phyloP scores from a whole-genome alignment of 2,113 vertebrate species.

The Phycodurus eques region DNA sequence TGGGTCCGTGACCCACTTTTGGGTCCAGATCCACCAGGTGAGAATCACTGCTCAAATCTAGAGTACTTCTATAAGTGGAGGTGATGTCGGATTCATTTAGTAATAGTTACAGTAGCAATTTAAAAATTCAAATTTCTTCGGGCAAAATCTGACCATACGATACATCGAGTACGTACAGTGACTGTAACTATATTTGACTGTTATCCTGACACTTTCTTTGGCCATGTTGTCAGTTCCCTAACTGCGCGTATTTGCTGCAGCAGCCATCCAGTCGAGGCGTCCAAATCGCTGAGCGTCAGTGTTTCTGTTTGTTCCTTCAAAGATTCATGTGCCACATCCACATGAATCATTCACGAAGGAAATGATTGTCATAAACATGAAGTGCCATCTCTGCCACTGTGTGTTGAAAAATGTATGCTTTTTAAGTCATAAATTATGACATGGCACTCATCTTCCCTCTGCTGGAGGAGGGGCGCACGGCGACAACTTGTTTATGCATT shows the following conservation, averaged over 20 bases:
- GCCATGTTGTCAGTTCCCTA: slow-evolving; percentile 3
- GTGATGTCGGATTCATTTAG: too few species aligned
- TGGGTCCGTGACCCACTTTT: too few species aligned
- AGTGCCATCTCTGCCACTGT: slow-evolving; percentile 67
- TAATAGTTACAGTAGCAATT: too few species aligned
- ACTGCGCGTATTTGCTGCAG: slow-evolving; percentile 10
- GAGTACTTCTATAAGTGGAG: too few species aligned
- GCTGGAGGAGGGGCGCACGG: slow-evolving; percentile 21
- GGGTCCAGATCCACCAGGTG: too few species aligned
- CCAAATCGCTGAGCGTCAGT: slow-evolving; percentile 45
- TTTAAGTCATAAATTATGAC: slow-evolving; percentile 75
- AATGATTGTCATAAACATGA: slow-evolving; percentile 74
- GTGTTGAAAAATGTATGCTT: slow-evolving; percentile 73
- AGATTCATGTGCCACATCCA: slow-evolving; percentile 67
- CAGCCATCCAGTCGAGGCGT: slow-evolving; percentile 14
- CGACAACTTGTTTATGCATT: neutral
- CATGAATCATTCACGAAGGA: slow-evolving; percentile 75
- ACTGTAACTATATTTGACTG: neutral
- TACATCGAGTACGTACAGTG: too few species aligned
- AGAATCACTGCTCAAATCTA: too few species aligned
- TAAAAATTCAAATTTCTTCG: too few species aligned
- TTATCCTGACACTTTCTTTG: slow-evolving; percentile 8
- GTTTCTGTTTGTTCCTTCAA: slow-evolving; percentile 68
- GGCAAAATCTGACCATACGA: too few species aligned
- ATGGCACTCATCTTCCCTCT: slow-evolving; percentile 36